A percentile compares a stretch with the other conserved stretches of the same genome.
Evolutionary conservation across 2,113 vertebrate genomes (phyloP).

Genomic region (Seriola dumerili): DNA sequence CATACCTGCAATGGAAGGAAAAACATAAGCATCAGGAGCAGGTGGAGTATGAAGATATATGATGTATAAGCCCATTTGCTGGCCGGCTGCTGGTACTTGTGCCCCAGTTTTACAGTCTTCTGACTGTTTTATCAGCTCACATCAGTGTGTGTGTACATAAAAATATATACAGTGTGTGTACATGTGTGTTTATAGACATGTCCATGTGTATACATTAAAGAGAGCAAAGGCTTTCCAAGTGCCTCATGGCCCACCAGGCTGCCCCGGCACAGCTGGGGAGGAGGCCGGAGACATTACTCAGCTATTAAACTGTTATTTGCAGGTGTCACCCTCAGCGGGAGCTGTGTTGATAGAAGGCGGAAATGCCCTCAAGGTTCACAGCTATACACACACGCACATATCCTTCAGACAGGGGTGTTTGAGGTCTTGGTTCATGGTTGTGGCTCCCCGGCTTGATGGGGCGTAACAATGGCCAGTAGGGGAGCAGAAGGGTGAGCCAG

Average conservation of each 20-base stretch:
- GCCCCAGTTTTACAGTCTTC: slow-evolving; percentile 50
- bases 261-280: slow-evolving; percentile 62
- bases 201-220: slow-evolving; percentile 30
- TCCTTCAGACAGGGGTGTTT: slow-evolving; percentile 44
- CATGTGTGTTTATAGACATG: slow-evolving; percentile 34
- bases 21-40: slow-evolving; percentile 52
- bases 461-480: slow-evolving; percentile 35
- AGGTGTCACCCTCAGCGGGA: slow-evolving; percentile 80
- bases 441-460: slow-evolving; percentile 34
- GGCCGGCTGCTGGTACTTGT: slow-evolving; percentile 32
- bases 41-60: slow-evolving; percentile 58
- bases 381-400: slow-evolving; percentile 31
- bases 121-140: slow-evolving; percentile 49
- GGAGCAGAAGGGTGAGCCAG: slow-evolving; percentile 44
- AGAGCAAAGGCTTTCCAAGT: slow-evolving; percentile 53
- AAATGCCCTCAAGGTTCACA: slow-evolving; percentile 66
- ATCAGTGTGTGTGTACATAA: slow-evolving; percentile 1
- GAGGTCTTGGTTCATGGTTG: slow-evolving; percentile 29
- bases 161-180: slow-evolving; percentile 8
- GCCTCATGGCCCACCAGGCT: slow-evolving; percentile 55
- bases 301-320: slow-evolving; percentile 80
- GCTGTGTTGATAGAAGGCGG: slow-evolving; percentile 62
- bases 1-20: slow-evolving; percentile 40
- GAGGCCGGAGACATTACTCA: slow-evolving; percentile 77
- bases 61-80: slow-evolving; percentile 21